Conservation (phyloP, 2,888 invertebrate species). For the Megamerina dolium region DNA sequence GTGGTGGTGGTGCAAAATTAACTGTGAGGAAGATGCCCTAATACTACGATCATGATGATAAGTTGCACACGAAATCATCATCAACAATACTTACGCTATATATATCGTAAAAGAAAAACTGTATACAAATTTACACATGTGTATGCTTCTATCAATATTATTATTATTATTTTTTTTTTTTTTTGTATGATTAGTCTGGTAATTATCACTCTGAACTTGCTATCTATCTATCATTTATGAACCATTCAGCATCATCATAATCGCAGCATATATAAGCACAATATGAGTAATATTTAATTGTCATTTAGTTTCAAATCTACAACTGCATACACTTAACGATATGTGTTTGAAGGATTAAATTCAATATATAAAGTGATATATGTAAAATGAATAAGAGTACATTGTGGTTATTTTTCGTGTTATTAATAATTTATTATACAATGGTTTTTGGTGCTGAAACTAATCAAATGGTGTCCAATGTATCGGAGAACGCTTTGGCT, state of each 20-base stretch:
- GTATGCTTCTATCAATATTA: too few species aligned
- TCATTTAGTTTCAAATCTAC: too few species aligned
- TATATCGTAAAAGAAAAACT: conserved; percentile 13
- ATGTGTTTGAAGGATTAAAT: conserved; percentile 3
- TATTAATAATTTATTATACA: conserved; percentile 34
- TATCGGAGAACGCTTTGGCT: not conserved
- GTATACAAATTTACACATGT: not conserved
- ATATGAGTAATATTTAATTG: too few species aligned
- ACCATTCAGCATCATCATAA: conserved; percentile 6
- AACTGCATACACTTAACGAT: too few species aligned
- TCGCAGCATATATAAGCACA: conserved; percentile 17
- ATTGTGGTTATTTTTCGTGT: conserved; percentile 30
- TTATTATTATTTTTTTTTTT: too few species aligned
- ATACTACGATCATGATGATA: conserved; percentile 29
- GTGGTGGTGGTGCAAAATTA: too few species aligned
- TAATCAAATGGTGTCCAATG: not conserved
- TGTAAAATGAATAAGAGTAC: conserved; percentile 33
- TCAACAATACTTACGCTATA: too few species aligned
- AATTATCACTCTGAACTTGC: conserved; percentile 27
- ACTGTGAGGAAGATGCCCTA: too few species aligned
- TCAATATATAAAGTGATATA: not conserved
- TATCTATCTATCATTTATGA: too few species aligned
- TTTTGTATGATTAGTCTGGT: conserved; percentile 14
- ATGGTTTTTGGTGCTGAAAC: conserved; percentile 33
- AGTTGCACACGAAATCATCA: conserved; percentile 31